Evolutionary conservation across 2,113 vertebrate genomes (phyloP).

Genomic region (Tragelaphus strepsiceros): DNA sequence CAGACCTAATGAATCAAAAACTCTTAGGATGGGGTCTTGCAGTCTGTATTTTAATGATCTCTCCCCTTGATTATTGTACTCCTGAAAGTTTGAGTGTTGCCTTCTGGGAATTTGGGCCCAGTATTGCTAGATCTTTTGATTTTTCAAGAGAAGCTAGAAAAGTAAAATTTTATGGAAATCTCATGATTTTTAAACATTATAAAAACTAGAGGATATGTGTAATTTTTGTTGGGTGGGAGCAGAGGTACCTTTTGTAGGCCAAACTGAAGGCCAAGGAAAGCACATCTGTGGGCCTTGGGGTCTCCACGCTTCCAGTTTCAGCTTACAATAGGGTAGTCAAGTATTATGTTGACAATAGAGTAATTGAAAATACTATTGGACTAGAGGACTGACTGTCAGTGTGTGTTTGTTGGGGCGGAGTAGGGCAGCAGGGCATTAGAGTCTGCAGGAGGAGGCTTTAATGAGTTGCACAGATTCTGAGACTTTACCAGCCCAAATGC

Average conservation of each 20-base stretch:
- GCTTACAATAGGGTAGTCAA: not conserved
- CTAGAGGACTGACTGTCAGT: not conserved
- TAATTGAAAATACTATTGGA: not conserved
- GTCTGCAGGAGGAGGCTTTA: not conserved
- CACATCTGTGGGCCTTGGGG: not conserved
- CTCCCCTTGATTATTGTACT: not conserved
- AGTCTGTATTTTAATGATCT: not conserved
- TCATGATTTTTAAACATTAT: not conserved
- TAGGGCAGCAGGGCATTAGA: not conserved
- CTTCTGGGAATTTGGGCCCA: not conserved
- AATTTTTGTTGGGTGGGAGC: not conserved
- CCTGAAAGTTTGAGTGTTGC: not conserved
- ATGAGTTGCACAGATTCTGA: not conserved
- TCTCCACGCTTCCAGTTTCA: not conserved
- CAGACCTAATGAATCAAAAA: not conserved
- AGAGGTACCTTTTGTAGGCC: not conserved
- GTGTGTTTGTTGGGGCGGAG: not conserved
- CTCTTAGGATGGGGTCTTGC: not conserved
- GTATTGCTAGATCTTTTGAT: not conserved
- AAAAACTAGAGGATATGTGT: not conserved
- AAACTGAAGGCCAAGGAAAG: not conserved
- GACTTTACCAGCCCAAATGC: not conserved
- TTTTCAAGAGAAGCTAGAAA: slow-evolving; percentile 18
- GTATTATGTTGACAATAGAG: not conserved
- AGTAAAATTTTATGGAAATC: not conserved